phyloP scores from a whole-genome alignment of 2,113 vertebrate species.

The Sphaerodactylus townsendi region DNA sequence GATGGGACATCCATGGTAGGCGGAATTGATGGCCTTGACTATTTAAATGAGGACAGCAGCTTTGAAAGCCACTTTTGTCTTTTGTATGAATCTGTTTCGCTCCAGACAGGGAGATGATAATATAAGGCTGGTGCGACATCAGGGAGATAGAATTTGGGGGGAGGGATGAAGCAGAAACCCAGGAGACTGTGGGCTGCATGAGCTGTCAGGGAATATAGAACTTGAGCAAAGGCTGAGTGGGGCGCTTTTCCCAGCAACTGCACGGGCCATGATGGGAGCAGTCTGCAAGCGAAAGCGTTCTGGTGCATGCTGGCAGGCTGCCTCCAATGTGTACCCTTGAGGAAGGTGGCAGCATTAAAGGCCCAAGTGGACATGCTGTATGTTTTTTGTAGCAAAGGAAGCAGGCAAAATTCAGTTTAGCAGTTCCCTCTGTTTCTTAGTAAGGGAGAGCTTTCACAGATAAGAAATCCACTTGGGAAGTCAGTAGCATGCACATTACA shows the following conservation, averaged over 20 bases:
- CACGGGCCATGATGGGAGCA: too few species aligned
- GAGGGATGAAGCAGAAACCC: constrained; percentile 23
- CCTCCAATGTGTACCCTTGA: neutral
- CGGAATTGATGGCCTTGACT: constrained; percentile 35
- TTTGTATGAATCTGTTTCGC: constrained; percentile 40
- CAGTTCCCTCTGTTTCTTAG: neutral
- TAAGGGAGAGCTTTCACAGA: neutral
- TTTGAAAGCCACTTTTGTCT: constrained; percentile 13
- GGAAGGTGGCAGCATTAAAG: neutral
- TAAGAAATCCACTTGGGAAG: neutral
- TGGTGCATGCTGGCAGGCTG: neutral
- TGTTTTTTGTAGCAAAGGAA: too few species aligned
- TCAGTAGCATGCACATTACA: neutral
- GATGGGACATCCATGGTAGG: constrained; percentile 42
- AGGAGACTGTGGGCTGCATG: constrained; percentile 16
- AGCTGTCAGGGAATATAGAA: constrained; percentile 11
- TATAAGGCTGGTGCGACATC: constrained; percentile 35
- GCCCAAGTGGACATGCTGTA: too few species aligned
- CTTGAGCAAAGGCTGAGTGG: neutral
- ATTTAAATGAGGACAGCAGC: constrained; percentile 23
- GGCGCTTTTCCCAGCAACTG: neutral
- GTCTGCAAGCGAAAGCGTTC: too few species aligned
- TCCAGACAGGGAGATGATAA: constrained; percentile 40
- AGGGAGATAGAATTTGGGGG: neutral
- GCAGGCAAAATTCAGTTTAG: too few species aligned